Percentiles rank a stretch among this genome's conserved stretches.
These are phyloP conservation scores for Metaphire vulgaris DNA, from an alignment of 1,140 invertebrate genomes.

Conservation along the genomic window DNA sequence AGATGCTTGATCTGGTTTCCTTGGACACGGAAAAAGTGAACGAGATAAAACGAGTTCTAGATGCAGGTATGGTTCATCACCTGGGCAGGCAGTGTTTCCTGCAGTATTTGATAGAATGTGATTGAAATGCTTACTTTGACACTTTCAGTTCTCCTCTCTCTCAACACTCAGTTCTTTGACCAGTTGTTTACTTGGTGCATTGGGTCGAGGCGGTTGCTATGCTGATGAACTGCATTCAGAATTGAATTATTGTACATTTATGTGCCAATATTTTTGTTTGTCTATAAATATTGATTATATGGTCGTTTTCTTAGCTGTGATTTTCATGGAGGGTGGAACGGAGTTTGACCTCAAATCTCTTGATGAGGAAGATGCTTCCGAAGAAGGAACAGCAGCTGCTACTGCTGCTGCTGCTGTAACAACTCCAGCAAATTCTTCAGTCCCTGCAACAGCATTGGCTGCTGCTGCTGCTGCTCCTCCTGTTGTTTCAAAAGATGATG, in stretches of 20 bases:
- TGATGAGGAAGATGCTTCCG: conserved; percentile 54
- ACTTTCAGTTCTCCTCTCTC: no score
- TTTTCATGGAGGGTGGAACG: conserved; percentile 92
- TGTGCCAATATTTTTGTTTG: no score
- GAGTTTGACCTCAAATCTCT: conserved; percentile 83
- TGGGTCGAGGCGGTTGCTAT: no score
- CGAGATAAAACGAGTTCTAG: conserved; percentile 76
- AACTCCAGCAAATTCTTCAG: not conserved
- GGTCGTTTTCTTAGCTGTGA: conserved; percentile 63
- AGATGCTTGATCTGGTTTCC: conserved; percentile 67
- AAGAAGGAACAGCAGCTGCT: conserved; percentile 18
- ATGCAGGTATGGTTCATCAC: conserved; percentile 63
- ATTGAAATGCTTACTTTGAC: not conserved
- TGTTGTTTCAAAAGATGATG: no score
- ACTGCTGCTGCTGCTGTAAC: conserved; percentile 11
- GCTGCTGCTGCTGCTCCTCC: not conserved
- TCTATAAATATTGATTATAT: no score
- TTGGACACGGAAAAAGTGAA: conserved; percentile 84
- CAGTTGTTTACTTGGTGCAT: no score
- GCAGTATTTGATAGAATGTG: conserved; percentile 15
- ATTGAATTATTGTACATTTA: no score
- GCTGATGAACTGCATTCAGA: no score
- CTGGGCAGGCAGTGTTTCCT: no score
- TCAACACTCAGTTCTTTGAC: no score
- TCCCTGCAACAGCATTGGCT: not conserved